These are phyloP conservation scores for Lepidochrysops patricia DNA, from an alignment of 2,888 invertebrate genomes.

Conservation along the genomic window DNA sequence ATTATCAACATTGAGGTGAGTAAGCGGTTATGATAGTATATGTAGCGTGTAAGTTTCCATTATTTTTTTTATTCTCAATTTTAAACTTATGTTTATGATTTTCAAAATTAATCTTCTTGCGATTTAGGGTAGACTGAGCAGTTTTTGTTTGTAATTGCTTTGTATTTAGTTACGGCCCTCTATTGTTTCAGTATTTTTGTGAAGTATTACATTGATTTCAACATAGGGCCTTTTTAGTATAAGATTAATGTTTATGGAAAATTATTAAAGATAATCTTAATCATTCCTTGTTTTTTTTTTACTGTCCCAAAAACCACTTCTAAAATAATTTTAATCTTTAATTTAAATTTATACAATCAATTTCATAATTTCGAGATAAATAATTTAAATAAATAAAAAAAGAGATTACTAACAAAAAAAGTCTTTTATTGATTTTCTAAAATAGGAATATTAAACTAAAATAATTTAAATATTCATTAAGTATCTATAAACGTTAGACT, in stretches of 20 bases:
- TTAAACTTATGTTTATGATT: slow-evolving; percentile 1
- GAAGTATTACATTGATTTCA: slow-evolving; percentile 28
- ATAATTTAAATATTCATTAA: too few species aligned
- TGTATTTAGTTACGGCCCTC: slow-evolving; percentile 8
- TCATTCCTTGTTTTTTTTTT: slow-evolving; percentile 29
- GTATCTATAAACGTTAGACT: too few species aligned
- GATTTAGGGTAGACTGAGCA: slow-evolving; percentile 2
- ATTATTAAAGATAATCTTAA: slow-evolving; percentile 35
- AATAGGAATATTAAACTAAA: too few species aligned
- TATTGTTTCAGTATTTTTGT: slow-evolving; percentile 15
- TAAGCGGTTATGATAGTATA: background rate
- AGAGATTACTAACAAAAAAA: too few species aligned
- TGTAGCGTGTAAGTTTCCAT: slow-evolving; percentile 2
- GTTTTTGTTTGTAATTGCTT: background rate
- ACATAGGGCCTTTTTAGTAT: slow-evolving; percentile 35
- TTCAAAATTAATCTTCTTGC: slow-evolving; percentile 2
- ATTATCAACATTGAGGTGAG: background rate
- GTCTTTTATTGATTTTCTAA: too few species aligned
- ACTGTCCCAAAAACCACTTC: background rate
- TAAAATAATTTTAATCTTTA: too few species aligned
- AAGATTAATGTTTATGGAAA: slow-evolving; percentile 44
- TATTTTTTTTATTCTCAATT: background rate
- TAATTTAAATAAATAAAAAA: too few species aligned
- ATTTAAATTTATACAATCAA: too few species aligned
- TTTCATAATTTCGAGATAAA: too few species aligned